Percentiles rank a stretch among this genome's conserved stretches.
phyloP scores from a whole-genome alignment of 2,888 invertebrate genomes.

The Nebria salina region DNA sequence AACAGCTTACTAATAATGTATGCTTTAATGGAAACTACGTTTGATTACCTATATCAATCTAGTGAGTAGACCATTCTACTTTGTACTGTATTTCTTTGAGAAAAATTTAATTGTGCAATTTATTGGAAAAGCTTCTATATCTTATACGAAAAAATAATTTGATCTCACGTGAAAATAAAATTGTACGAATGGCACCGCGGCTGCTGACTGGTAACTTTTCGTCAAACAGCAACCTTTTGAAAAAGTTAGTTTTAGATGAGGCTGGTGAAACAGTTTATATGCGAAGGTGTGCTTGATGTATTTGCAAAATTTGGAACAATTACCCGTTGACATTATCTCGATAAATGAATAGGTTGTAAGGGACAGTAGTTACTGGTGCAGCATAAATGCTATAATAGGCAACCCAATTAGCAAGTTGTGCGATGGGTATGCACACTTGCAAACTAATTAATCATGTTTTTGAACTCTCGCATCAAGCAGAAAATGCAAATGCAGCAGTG shows the following conservation, averaged over 20 bases:
- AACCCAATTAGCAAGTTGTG: constrained; percentile 5
- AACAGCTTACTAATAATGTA: constrained; percentile 19
- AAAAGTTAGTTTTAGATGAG: background rate
- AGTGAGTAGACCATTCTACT: background rate
- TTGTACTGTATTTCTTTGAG: background rate
- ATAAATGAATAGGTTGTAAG: background rate
- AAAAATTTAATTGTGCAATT: background rate
- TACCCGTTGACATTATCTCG: background rate
- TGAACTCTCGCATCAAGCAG: background rate
- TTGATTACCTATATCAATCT: constrained; percentile 11
- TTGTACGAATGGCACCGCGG: no score
- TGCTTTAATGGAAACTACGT: constrained; percentile 12
- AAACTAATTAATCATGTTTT: constrained; percentile 19
- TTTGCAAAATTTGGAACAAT: background rate
- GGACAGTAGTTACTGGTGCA: background rate
- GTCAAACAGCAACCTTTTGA: background rate
- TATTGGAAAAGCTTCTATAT: no score
- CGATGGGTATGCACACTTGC: constrained; percentile 5
- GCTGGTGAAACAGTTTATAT: background rate
- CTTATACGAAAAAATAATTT: no score
- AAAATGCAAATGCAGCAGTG: constrained; percentile 3
- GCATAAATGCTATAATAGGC: background rate
- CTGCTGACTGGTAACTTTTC: background rate
- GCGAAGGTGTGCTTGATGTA: background rate
- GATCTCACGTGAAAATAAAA: no score